A percentile compares a stretch with the other conserved stretches of the same genome.
Evolutionary conservation across 1,140 invertebrate genomes (phyloP).

Genomic region (Cylas formicarius): DNA sequence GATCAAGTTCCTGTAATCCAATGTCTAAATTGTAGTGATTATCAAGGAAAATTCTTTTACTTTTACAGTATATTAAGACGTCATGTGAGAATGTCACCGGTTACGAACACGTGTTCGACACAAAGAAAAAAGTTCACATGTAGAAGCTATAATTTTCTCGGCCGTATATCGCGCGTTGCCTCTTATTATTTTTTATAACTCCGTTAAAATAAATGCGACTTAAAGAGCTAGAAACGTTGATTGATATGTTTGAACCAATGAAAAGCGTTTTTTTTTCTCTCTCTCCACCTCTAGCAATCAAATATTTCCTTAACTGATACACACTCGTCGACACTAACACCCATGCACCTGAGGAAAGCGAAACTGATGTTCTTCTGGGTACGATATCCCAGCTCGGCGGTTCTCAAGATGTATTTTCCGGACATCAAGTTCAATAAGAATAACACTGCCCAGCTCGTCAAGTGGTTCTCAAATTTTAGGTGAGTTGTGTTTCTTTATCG

Average conservation of each 20-base stretch:
- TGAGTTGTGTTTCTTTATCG: constrained; percentile 56
- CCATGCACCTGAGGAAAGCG: constrained; percentile 99
- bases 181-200: no score
- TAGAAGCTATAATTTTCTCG: no score
- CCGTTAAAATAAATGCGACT: no score
- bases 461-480: constrained; percentile 99
- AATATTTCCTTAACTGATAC: constrained; percentile 68
- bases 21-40: no score
- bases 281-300: constrained; percentile 23
- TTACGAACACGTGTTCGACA: no score
- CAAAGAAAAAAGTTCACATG: no score
- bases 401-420: constrained; percentile 99
- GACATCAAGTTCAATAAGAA: constrained; percentile 99
- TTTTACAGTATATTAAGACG: no score
- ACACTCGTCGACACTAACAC: constrained; percentile 92
- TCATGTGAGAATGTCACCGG: no score
- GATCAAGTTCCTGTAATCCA: no score
- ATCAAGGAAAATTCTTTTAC: no score
- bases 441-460: constrained; percentile 99
- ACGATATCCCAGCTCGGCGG: constrained; percentile 94
- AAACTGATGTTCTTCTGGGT: constrained; percentile 99
- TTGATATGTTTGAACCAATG: background rate
- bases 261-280: constrained; percentile 20
- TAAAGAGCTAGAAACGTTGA: no score
- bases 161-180: no score